Evolutionary conservation across 2,888 invertebrate genomes (phyloP).

Genomic region (Drosophila hamatofila): DNA sequence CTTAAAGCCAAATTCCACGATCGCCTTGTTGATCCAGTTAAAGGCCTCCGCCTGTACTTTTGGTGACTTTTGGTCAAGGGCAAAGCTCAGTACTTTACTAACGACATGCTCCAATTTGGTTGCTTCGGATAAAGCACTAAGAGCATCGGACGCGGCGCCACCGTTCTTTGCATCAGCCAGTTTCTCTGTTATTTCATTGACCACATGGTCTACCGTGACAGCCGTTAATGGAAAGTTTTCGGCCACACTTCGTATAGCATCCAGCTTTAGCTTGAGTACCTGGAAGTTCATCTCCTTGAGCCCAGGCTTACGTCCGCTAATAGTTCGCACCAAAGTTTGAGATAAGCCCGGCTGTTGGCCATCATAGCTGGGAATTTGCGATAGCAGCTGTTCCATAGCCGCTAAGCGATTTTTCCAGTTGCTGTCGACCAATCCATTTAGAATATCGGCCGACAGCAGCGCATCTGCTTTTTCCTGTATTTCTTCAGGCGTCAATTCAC

Average conservation of each 20-base stretch:
- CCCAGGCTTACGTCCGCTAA: conserved; percentile 94
- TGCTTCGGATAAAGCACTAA: conserved; percentile 92
- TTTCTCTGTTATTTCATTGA: conserved; percentile 93
- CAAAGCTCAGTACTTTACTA: conserved; percentile 89
- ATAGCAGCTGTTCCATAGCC: conserved; percentile 90
- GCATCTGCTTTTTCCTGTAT: conserved; percentile 90
- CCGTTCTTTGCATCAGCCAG: conserved; percentile 94
- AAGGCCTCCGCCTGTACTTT: conserved; percentile 95
- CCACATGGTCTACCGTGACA: conserved; percentile 90
- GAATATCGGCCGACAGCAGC: conserved; percentile 88
- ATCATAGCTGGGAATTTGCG: conserved; percentile 88
- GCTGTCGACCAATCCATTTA: conserved; percentile 89
- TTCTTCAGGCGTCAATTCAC: conserved; percentile 91
- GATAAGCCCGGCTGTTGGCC: conserved; percentile 88
- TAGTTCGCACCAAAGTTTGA: conserved; percentile 90
- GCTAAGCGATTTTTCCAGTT: conserved; percentile 95
- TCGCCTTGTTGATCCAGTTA: conserved; percentile 91
- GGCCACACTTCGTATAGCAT: conserved; percentile 91
- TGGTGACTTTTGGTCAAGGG: conserved; percentile 95
- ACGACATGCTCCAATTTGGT: conserved; percentile 91
- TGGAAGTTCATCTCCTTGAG: conserved; percentile 95
- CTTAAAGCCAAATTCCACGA: conserved; percentile 94
- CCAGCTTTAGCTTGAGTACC: conserved; percentile 93
- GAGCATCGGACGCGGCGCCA: conserved; percentile 87
- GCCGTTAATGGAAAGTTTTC: conserved; percentile 90